Base-by-base conservation (phyloP, 2,888 invertebrate species). In the Andrena trimmerana region DNA sequence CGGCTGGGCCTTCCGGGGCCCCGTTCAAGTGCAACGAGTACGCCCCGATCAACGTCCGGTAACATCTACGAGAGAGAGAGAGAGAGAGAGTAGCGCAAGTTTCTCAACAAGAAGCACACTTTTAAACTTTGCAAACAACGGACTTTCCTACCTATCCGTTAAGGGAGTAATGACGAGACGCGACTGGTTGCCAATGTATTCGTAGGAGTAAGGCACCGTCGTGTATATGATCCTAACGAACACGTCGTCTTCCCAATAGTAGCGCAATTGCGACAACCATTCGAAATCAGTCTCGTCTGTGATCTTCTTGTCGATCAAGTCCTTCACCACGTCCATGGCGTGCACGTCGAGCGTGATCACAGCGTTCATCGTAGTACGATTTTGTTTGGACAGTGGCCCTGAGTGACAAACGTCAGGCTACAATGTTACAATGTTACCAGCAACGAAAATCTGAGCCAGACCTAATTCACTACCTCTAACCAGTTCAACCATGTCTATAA, bases 321-420 rank as follows among this genome's bases (percentile, higher is more conserved):
- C 96, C 88, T 95, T 95, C 13, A 97, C 96, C 0, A 97, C 97
- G 93, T 98, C 97, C 93, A 97, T 96, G 2, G 97, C 97, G 90
- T 98, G 98, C 0, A 98, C 98, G 92, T 98, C 97, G 83, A 97
- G 96, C 52, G 97, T 97, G 67, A 98, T 97, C 36, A 98, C 95
- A 10, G 98, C 97, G 90, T 97, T 97, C 1, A 98, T 95, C 1
- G 97, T 97, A 74, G 97, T 97, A 90, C 97, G 95, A 82, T 95
- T 95, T 86, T 97, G 95, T 91, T 96, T 97, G 6, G 96, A 96
- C 71, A 98, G 94, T 89, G 96, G 95, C 2, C 97, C 96, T 92
- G 31, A 16, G 24, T 0, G 10, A 27, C 10, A 0, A 0, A 8
- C 42, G 1, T 42, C 42, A 5, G 13, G 42, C 1, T 42, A 31